Conservation (phyloP, 2,113 vertebrate genomes). For the Antechinus flavipes region DNA sequence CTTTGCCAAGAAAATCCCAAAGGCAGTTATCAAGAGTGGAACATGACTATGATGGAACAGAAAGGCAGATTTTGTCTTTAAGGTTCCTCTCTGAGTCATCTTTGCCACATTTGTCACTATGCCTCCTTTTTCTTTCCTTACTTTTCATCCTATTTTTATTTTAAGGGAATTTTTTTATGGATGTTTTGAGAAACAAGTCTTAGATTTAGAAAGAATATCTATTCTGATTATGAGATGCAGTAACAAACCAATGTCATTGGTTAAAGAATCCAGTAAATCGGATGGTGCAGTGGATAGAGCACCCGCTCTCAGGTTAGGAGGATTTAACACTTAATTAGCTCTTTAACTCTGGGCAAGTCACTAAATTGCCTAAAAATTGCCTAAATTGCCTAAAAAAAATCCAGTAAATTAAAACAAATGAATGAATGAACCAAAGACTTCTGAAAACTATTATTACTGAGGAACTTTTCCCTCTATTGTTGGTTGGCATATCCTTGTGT, state of each 20-base stretch:
- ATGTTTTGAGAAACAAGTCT: not conserved
- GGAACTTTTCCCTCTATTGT: not conserved
- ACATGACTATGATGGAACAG: not conserved
- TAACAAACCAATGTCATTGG: not conserved
- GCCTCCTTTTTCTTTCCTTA: not conserved
- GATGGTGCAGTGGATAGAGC: no score
- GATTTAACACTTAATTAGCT: no score
- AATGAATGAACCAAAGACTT: not conserved
- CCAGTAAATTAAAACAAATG: not conserved
- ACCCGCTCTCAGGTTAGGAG: no score
- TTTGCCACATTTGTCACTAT: not conserved
- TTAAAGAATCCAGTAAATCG: not conserved
- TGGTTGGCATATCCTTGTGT: not conserved
- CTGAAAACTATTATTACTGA: not conserved
- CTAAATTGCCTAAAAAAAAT: not conserved
- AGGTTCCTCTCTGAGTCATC: not conserved
- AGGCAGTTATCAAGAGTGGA: not conserved
- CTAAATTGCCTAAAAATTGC: no score
- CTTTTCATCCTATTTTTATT: not conserved
- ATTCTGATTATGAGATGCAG: not conserved
- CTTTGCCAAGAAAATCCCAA: not conserved
- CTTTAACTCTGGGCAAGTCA: no score
- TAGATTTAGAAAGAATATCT: not conserved
- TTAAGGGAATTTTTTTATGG: not conserved
- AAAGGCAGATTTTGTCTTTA: not conserved